These are phyloP conservation scores for Menidia menidia DNA, from an alignment of 2,797 vertebrate species.

Conservation along the genomic window DNA sequence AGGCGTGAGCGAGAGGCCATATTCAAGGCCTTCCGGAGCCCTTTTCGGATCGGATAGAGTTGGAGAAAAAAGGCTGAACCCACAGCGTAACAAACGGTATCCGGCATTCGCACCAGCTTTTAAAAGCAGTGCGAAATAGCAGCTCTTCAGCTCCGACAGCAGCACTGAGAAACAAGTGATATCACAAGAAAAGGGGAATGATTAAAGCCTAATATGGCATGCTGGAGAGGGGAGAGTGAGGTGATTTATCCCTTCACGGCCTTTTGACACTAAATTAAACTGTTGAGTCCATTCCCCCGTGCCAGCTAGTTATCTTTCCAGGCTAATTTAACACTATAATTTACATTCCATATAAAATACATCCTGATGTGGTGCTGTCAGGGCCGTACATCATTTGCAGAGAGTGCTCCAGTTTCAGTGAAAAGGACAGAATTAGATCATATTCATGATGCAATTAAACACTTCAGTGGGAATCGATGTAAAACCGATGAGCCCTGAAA, in stretches of 20 bases:
- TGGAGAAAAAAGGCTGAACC: constrained; percentile 5
- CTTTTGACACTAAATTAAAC: constrained; percentile 90
- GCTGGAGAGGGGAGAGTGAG: constrained; percentile 73
- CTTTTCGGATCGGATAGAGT: constrained; percentile 23
- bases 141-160: constrained; percentile 59
- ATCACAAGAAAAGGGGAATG: constrained; percentile 76
- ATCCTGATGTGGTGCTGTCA: constrained; percentile 91
- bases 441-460: constrained; percentile 99
- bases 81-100: constrained; percentile 23
- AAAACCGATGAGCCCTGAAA: constrained; percentile 99
- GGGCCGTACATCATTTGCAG: constrained; percentile 96
- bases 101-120: constrained; percentile 31
- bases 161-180: constrained; percentile 73
- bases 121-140: constrained; percentile 44
- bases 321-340: constrained; percentile 90
- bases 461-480: constrained; percentile 99
- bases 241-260: constrained; percentile 87
- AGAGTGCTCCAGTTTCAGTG: constrained; percentile 97
- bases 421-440: constrained; percentile 99
- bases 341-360: constrained; percentile 90
- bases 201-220: constrained; percentile 79
- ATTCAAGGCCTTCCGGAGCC: constrained; percentile 25
- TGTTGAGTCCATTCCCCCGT: constrained; percentile 87
- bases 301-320: constrained; percentile 89
- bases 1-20: constrained; percentile 12